Percentiles rank a stretch among this genome's conserved stretches.
phyloP scores from a whole-genome alignment of 2,797 vertebrate species.

The Gobio occitaniae region DNA sequence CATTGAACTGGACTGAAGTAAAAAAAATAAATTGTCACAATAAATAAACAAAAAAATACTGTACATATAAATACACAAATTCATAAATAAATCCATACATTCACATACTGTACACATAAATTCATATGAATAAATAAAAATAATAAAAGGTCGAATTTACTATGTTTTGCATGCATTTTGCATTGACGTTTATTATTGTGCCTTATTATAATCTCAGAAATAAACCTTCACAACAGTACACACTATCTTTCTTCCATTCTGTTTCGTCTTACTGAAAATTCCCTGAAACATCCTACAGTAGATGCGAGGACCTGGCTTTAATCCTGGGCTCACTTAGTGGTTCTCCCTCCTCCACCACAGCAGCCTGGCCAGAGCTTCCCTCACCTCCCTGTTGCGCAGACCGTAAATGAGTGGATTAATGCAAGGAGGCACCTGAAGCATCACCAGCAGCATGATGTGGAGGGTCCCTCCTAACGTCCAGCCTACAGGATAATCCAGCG shows the following conservation, averaged over 20 bases:
- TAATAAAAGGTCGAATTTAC: neutral
- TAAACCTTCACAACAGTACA: neutral
- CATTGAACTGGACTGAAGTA: neutral
- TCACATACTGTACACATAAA: neutral
- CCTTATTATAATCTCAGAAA: neutral
- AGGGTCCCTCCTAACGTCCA: constrained; percentile 48
- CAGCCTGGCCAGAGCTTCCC: constrained; percentile 33
- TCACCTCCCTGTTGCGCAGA: constrained; percentile 66
- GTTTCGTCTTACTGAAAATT: neutral
- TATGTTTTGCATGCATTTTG: neutral
- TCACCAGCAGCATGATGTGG: constrained; percentile 63
- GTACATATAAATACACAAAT: neutral
- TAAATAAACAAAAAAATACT: neutral
- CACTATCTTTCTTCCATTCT: neutral
- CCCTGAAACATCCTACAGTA: neutral
- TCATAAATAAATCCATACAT: neutral
- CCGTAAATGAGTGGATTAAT: constrained; percentile 73
- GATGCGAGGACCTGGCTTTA: neutral
- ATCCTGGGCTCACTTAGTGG: neutral
- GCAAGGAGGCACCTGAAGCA: constrained; percentile 67
- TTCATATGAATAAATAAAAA: neutral
- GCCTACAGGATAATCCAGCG: neutral
- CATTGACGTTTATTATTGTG: neutral
- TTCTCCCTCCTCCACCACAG: neutral
- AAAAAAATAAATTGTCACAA: neutral